A percentile compares a stretch with the other conserved stretches of the same genome.
phyloP scores from a whole-genome alignment of 2,113 vertebrate genomes.

The Crypturellus undulatus region DNA sequence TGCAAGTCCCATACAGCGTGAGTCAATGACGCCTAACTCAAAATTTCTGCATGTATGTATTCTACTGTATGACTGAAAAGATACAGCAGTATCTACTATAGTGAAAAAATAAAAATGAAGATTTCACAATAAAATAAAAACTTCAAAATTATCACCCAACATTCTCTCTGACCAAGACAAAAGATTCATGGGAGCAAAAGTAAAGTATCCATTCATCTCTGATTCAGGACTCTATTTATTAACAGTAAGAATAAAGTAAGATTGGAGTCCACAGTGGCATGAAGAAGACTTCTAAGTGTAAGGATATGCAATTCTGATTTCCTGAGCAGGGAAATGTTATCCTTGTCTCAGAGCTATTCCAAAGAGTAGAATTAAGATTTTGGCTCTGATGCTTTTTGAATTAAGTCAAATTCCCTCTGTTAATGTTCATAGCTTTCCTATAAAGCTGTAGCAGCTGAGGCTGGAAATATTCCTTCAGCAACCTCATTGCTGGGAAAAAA shows the following conservation, averaged over 20 bases:
- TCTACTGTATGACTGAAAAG: background rate
- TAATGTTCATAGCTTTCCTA: background rate
- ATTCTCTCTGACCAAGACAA: background rate
- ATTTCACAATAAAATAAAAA: background rate
- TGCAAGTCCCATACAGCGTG: background rate
- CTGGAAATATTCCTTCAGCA: background rate
- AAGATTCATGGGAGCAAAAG: background rate
- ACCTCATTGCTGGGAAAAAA: background rate
- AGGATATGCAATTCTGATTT: background rate
- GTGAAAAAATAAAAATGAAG: background rate
- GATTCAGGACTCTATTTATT: background rate
- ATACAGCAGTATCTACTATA: background rate
- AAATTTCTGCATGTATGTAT: background rate
- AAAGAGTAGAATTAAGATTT: background rate
- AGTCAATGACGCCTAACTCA: background rate
- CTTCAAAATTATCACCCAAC: background rate
- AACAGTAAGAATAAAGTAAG: background rate
- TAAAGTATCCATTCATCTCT: background rate
- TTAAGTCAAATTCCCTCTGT: background rate
- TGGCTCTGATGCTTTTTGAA: background rate
- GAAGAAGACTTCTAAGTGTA: background rate
- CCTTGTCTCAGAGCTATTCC: background rate
- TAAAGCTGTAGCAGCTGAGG: background rate
- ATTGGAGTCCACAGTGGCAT: background rate
- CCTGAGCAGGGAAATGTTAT: background rate